Percentiles rank a stretch among this genome's conserved stretches.
These are phyloP conservation scores for Dryococelus australis DNA, from an alignment of 2,888 invertebrate genomes.

Conservation along the genomic window DNA sequence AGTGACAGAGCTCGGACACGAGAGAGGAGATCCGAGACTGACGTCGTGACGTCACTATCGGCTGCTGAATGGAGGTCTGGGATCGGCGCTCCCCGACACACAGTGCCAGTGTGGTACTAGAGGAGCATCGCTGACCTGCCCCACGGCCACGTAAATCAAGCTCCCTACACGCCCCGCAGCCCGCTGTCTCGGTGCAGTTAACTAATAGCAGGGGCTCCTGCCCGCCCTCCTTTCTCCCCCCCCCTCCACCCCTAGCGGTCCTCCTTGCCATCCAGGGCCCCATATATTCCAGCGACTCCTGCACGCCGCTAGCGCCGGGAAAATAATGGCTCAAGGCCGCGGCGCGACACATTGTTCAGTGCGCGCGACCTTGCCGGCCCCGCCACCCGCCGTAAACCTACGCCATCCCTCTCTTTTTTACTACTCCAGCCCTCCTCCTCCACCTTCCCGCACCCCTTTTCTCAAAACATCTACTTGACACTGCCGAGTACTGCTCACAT, in stretches of 20 bases:
- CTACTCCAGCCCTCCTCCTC: background rate
- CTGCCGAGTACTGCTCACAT: background rate
- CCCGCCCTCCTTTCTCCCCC: slow-evolving; percentile 30
- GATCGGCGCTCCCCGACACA: background rate
- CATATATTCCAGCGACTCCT: background rate
- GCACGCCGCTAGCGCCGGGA: too few species aligned
- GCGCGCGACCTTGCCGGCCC: background rate
- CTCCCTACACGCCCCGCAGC: slow-evolving; percentile 38
- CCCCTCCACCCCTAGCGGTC: background rate
- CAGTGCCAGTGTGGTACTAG: background rate
- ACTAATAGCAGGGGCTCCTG: slow-evolving; percentile 39
- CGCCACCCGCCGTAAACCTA: background rate
- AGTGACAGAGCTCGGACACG: too few species aligned
- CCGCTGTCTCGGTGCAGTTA: slow-evolving; percentile 32
- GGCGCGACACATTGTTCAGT: slow-evolving; percentile 27
- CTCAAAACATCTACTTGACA: background rate
- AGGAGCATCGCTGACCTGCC: slow-evolving; percentile 38
- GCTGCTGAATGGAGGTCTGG: background rate
- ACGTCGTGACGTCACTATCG: background rate
- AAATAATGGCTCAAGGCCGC: slow-evolving; percentile 23
- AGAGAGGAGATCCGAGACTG: too few species aligned
- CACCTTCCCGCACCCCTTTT: background rate
- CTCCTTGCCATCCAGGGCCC: slow-evolving; percentile 27
- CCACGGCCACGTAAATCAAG: slow-evolving; percentile 44
- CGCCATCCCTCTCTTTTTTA: background rate